Evolutionary conservation across 1,140 invertebrate species (phyloP), one percentile per base, ranked within the genome.

Genomic region (Heliconius melpomene): DNA sequence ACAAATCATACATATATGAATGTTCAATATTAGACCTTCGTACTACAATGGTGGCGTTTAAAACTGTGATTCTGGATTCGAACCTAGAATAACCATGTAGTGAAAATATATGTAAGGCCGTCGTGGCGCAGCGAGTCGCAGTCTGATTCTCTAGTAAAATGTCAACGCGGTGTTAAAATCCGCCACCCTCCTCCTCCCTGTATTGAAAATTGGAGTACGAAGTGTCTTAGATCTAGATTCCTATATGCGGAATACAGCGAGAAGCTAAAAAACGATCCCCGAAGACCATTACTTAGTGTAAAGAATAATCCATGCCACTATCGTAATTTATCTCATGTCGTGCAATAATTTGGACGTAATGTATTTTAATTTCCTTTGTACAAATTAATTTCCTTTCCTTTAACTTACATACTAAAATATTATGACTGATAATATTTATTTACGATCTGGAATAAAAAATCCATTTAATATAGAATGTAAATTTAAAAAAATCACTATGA

Each of bases 341-440:
- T 60, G 26, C 16, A 26, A 66, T 66, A 66, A 29, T 29, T 29
- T 66, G 26, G 29, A 26, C 26, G n/a, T 29, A 11, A 66, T 66
- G 60, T 29, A 66, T 26, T 66, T n/a, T 66, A 66, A 66, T 66
- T 66, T 66, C 60, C 60, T 66, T 29, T 66, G 26, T 66, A 66
- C 6, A 57, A 26, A 26, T 66, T 11, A 29, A 66, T 26, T 66
- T 29, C 9, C 23, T 66, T 66, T 66, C 26, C 57, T 60, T 5
- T 26, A 20, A 23, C 57, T 36, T 36, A 36, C 8, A 57, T 23
- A 8, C 6, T 57, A 52, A 6, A 36, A 52, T 52, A 20, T 20
- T 52, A 6, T 52, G 16, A 18, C 13, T 6, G 50, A 52, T 18
- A 52, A 18, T 18, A 16, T 52, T 52, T 52, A 52, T 16, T 52